Evolutionary conservation across 1,140 invertebrate species (phyloP), one percentile per base, ranked within the genome.

Genomic region (Drosophila littoralis): DNA sequence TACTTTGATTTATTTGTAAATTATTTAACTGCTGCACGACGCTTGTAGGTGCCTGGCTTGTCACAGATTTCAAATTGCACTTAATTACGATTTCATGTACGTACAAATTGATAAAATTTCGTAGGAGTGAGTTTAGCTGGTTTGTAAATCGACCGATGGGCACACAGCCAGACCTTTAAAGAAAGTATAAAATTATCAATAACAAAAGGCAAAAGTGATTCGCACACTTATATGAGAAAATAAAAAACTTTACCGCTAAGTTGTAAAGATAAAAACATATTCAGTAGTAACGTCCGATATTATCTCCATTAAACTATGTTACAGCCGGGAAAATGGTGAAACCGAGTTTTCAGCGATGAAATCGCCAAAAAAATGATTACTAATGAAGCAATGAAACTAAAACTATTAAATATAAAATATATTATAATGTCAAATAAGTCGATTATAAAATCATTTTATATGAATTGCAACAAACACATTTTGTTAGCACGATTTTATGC

Each of bases 1-100:
- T 89, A 83, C 79, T 80, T 88, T 88, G 83, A 88, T 88, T 88
- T 88, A 88, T 86, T 88, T 68, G 65, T 79, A 67, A 82, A 71
- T 76, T 72, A 88, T 67, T 71, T 66, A 80, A 51, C 40, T 73
- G 35, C 32, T 46, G 43, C 10, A 28, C n/a, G 3, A 33, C 15
- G 50, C n/a, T 22, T n/a, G 28, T 33, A 36, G 50, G 50, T 59
- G 82, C 70, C 69, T 73, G 71, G 59, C 64, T 69, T 86, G 81
- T 86, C 75, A 86, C 82, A 75, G 81, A 85, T 81, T 85, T 81
- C 78, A 86, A 85, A 85, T 81, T 84, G 72, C 76, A 78, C 75
- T 88, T 88, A 88, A 86, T 86, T 82, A 82, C 79, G 36, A 36
- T 74, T 66, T 28, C 61, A 68, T 82, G 76, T 83, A 83, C 79